A percentile compares a stretch with the other conserved stretches of the same genome.
Evolutionary conservation across 2,113 vertebrate genomes (phyloP).

Genomic region (Andinoacara biseriatus): DNA sequence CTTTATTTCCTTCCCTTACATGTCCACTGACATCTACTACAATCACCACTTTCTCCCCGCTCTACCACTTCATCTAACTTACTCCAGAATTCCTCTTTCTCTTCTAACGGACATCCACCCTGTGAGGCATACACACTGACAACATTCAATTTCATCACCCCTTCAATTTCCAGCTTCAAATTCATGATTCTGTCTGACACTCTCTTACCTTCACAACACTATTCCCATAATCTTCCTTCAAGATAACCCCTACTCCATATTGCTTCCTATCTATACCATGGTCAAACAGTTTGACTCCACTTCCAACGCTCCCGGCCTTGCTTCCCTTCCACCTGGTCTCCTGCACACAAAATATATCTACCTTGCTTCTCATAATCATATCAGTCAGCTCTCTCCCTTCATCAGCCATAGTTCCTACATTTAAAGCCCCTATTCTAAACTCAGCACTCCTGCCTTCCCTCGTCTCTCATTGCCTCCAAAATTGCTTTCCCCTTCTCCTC

Average conservation of each 20-base stretch:
- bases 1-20: neutral
- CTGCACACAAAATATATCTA: neutral
- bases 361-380: neutral
- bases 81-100: neutral
- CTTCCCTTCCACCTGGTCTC: neutral
- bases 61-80: neutral
- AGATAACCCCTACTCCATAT: neutral
- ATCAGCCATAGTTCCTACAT: neutral
- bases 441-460: neutral
- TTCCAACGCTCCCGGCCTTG: neutral
- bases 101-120: neutral
- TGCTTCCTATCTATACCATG: neutral
- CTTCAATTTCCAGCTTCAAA: neutral
- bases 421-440: accelerated
- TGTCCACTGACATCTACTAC: neutral
- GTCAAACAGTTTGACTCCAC: neutral
- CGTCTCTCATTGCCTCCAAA: neutral
- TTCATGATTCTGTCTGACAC: neutral
- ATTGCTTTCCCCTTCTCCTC: neutral
- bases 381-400: neutral
- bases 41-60: neutral
- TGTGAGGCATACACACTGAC: neutral
- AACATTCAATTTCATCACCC: neutral
- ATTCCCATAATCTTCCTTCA: neutral
- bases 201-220: neutral